Evolutionary conservation across 2,888 invertebrate species (phyloP).

Genomic region (Baronia brevicornis): DNA sequence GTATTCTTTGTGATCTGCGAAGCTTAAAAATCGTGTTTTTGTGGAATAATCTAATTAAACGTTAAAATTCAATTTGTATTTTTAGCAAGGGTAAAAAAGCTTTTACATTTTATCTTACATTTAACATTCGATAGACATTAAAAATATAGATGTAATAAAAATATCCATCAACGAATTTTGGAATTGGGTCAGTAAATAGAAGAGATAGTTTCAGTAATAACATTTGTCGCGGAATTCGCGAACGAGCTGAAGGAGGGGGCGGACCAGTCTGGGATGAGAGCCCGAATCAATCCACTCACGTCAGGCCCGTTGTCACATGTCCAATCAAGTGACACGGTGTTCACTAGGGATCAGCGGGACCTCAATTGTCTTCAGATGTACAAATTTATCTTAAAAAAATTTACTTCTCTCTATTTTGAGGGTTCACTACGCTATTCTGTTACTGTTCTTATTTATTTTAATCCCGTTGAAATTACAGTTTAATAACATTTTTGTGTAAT

Average conservation of each 20-base stretch:
- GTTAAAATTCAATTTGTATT: no score
- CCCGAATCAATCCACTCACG: constrained; percentile 68
- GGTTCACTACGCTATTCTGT: constrained; percentile 18
- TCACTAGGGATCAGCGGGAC: constrained; percentile 54
- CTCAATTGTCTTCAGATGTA: constrained; percentile 17
- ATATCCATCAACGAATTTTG: constrained; percentile 32
- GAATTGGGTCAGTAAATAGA: constrained; percentile 50
- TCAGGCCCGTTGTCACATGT: constrained; percentile 53
- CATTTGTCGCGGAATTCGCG: constrained; percentile 52
- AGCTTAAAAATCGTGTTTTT: no score
- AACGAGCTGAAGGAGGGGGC: constrained; percentile 18
- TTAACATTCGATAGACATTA: background rate
- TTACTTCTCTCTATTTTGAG: constrained; percentile 13
- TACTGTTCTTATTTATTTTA: no score
- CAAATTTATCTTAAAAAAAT: constrained; percentile 3
- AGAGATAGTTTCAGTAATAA: constrained; percentile 60
- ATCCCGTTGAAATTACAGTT: no score
- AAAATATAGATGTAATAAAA: constrained; percentile 12
- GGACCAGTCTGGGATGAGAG: constrained; percentile 24
- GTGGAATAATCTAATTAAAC: no score
- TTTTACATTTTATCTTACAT: no score
- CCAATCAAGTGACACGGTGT: constrained; percentile 69
- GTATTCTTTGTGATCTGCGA: no score
- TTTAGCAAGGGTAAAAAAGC: no score
- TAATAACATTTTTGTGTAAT: no score